Evolutionary conservation across 2,797 vertebrate genomes (phyloP).

Genomic region (Sparus aurata): DNA sequence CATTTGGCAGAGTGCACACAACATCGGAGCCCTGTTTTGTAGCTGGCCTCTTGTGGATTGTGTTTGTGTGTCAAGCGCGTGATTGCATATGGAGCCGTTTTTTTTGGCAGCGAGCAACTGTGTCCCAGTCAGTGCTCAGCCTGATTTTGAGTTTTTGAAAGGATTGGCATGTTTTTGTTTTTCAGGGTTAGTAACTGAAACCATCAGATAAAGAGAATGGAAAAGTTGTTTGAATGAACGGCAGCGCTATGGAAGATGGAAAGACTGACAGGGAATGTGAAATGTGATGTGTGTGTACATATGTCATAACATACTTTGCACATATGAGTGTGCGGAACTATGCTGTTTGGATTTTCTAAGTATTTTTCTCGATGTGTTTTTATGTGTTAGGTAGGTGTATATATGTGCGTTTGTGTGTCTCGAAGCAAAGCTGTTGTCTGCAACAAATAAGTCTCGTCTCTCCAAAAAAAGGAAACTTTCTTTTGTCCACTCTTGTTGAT

Average conservation of each 20-base stretch:
- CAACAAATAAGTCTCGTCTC: conserved; percentile 41
- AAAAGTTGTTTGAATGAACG: conserved; percentile 14
- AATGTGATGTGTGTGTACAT: conserved; percentile 14
- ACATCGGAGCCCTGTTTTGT: conserved; percentile 40
- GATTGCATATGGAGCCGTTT: conserved; percentile 40
- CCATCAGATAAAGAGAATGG: conserved; percentile 12
- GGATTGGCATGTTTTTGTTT: conserved; percentile 10
- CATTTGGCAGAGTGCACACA: conserved; percentile 54
- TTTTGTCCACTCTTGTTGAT: conserved; percentile 35
- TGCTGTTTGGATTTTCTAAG: background rate
- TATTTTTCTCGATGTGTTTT: background rate
- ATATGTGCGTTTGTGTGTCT: conserved; percentile 4
- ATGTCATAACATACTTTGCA: conserved; percentile 11
- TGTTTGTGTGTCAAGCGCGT: background rate
- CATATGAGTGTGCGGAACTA: background rate
- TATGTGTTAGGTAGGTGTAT: background rate
- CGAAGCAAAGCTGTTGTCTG: conserved; percentile 19
- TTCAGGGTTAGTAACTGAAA: conserved; percentile 3
- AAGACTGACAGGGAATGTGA: conserved; percentile 19
- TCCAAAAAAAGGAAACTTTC: conserved; percentile 18
- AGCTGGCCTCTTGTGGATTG: conserved; percentile 20
- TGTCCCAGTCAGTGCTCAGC: conserved; percentile 8
- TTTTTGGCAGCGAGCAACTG: conserved; percentile 35
- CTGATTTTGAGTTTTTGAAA: conserved; percentile 11
- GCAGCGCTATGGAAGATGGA: background rate